Evolutionary conservation across 2,888 invertebrate genomes (phyloP), one percentile per base, ranked within the genome.

Genomic region (Morpho achilles): DNA sequence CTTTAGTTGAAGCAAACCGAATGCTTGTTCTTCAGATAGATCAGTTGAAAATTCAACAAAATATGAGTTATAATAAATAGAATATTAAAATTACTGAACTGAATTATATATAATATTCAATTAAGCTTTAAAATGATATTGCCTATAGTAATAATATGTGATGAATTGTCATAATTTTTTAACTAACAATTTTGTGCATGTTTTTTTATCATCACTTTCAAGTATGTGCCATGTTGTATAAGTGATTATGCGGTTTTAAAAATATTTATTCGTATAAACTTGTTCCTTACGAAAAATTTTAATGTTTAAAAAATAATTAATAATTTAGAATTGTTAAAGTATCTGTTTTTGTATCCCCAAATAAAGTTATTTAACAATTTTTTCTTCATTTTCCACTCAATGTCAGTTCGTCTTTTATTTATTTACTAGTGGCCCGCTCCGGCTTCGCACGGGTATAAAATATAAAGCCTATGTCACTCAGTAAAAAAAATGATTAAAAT

Each of bases 1-100:
- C 78, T 52, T 75, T 92, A 60, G 66, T 91, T 41, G 91, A 92
- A 69, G 86, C 88, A 42, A 92, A 92, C 67, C 84, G 88, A 66
- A 87, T 82, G 68, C 76, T 92, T 39, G 78, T 83, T 3, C 79
- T 90, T 42, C 90, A 90, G 75, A 76, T 92, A 61, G 87, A 90
- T 63, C 81, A 85, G 67, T 71, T 92, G 58, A 91, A 91, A 72
- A 65, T 72, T 23, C 77, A 69, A 57, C 74, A 76, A 63, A 76
- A 72, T 71, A 57, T 67, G 60, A 61, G 59, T 49, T 41, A 53
- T 7, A 16, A 50, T 47, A 10, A 23, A 40, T 43, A 47, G 45
- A 50, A 41, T 48, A 10, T 32, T 32, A 32, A 32, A 32, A 8
- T 52, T 40, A 53, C 41, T 51, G 44, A 54, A 52, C 8, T 52